Conservation (phyloP, 2,888 invertebrate species). For the Epinotia ramella region DNA sequence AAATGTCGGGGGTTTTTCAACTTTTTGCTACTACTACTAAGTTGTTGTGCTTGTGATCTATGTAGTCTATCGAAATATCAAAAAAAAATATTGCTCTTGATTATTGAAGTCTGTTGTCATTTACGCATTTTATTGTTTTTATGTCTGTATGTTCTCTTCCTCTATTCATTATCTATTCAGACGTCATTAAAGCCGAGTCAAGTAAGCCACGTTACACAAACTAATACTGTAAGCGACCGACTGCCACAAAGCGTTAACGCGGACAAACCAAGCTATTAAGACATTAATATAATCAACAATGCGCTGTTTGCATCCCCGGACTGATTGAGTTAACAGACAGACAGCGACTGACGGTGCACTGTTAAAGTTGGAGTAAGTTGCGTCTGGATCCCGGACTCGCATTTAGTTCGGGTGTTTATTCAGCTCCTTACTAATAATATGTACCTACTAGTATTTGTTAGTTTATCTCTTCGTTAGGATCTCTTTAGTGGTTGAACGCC, state of each 20-base stretch:
- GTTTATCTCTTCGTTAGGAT: background rate
- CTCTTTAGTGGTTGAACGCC: no score
- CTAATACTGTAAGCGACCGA: conserved; percentile 18
- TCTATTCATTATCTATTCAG: background rate
- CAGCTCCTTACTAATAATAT: background rate
- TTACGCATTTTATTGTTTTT: background rate
- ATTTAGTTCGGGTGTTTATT: conserved; percentile 17
- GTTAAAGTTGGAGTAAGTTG: background rate
- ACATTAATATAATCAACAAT: conserved; percentile 35
- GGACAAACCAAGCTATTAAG: conserved; percentile 33
- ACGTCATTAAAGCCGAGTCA: background rate
- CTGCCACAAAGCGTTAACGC: conserved; percentile 18
- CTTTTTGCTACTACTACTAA: no score
- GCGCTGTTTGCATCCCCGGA: conserved; percentile 18
- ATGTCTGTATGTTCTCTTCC: background rate
- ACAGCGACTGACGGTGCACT: conserved; percentile 15
- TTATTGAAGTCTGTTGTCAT: no score
- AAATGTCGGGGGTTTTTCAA: no score
- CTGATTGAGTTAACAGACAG: conserved; percentile 19
- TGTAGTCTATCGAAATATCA: background rate
- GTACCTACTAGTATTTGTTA: background rate
- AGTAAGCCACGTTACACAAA: conserved; percentile 7
- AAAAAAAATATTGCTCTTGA: no score
- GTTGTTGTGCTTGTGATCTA: no score
- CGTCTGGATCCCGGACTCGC: conserved; percentile 4